Evolutionary conservation across 2,113 vertebrate genomes (phyloP).

Genomic region (Patagioenas fasciata): DNA sequence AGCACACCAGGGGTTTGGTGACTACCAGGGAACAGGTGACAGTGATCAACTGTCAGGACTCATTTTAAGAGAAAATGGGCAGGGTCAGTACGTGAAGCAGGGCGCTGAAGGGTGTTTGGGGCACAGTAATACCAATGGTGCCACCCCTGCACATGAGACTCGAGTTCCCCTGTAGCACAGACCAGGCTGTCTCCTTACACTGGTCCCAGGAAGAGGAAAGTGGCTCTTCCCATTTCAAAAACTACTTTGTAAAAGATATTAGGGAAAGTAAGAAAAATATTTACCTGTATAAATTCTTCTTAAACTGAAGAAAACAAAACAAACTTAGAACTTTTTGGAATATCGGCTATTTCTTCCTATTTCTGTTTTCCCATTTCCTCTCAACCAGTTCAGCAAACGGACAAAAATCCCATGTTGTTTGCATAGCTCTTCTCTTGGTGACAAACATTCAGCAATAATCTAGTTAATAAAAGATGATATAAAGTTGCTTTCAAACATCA

Average conservation of each 20-base stretch:
- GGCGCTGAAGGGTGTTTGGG: neutral
- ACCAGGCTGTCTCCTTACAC: neutral
- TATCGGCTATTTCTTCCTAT: neutral
- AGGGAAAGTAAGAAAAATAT: neutral
- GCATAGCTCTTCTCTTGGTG: neutral
- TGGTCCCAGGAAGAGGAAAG: neutral
- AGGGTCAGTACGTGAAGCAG: neutral
- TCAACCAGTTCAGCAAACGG: neutral
- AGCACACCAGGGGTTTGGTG: fast-evolving
- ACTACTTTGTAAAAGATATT: neutral
- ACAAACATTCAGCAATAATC: neutral
- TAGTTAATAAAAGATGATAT: neutral
- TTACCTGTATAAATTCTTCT: neutral
- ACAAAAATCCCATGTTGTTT: fast-evolving
- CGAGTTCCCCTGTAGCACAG: fast-evolving
- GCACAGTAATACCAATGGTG: fast-evolving
- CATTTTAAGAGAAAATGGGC: neutral
- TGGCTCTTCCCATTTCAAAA: neutral
- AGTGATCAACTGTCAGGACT: no score
- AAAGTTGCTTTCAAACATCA: neutral
- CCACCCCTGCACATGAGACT: fast-evolving
- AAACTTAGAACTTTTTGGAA: neutral
- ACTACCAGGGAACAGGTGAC: neutral
- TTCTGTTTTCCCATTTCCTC: neutral
- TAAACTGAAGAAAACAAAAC: neutral